Base-by-base conservation (phyloP, 2,113 vertebrate genomes). In the Polypterus bichir region DNA sequence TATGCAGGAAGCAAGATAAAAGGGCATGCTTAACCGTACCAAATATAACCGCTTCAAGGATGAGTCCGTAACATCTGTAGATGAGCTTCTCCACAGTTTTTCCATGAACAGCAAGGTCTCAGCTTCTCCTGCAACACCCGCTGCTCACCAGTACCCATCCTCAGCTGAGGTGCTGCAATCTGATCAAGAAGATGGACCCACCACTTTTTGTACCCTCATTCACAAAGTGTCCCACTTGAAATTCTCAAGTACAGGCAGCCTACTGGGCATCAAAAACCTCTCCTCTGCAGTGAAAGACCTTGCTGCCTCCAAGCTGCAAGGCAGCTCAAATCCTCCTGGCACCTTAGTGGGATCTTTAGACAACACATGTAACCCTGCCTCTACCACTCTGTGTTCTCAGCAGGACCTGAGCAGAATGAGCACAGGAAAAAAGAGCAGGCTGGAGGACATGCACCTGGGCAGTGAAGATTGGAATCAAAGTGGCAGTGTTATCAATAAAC, bases 11-110 rank as follows among this genome's bases (percentile, higher is more conserved):
- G 86, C 80, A 81, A 87, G 87, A 91, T 88, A 84, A 85, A 92
- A 88, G 95, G 95, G 95, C 87, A 99, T 99, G 96, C 96, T 97
- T 93, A 94, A 97, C 85, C 95, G 94, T 88, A 93, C 93, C 86
- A 99, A 99, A 87, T 99, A 99, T 86, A 99, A 93, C 86, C 94
- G 95, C 86, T 99, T 99, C 91, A 97, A 92, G 89, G 97, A 99
- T 88, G 96, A 99, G 89, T 97, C 94, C 66, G 91, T 99, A 87
- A 97, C 96, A 73, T 97, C 96, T 68, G 90, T 92, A 78, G 94
- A 98, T 89, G 96, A 97, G 82, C 89, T 96, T 81, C 82, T 96
- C 76, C 92, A 96, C 82, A 92, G 86, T 85, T 88, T 97, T 83
- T 89, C 93, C 81, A 92, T 92, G 89, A 97, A 91, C 86, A 85